These are phyloP conservation scores for Opisthograptis luteolata DNA, from an alignment of 2,888 invertebrate genomes.

Conservation along the genomic window DNA sequence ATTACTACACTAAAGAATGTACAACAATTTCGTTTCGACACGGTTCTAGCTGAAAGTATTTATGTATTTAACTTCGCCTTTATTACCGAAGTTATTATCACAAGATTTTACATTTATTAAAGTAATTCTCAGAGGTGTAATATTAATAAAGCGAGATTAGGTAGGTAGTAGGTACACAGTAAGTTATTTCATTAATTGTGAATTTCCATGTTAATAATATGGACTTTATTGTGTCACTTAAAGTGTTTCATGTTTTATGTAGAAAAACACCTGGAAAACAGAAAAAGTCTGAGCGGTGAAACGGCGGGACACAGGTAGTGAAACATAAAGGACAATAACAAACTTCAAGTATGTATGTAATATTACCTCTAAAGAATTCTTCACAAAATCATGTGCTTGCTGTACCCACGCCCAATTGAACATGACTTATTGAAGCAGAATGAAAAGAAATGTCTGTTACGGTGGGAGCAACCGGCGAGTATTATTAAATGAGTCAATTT, in stretches of 20 bases:
- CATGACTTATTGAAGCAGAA: slow-evolving; percentile 16
- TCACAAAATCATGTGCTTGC: slow-evolving; percentile 19
- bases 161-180: no score
- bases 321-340: not conserved
- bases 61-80: slow-evolving; percentile 5
- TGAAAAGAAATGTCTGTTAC: slow-evolving; percentile 20
- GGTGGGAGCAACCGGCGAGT: not conserved
- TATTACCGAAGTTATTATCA: slow-evolving; percentile 15
- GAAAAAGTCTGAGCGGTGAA: no score
- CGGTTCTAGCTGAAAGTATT: slow-evolving; percentile 2
- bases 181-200: no score
- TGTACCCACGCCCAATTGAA: slow-evolving; percentile 25
- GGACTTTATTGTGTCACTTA: no score
- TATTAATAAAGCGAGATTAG: slow-evolving; percentile 24
- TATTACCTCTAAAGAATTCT: not conserved
- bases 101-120: slow-evolving; percentile 12
- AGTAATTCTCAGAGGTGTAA: slow-evolving; percentile 30
- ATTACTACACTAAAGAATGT: not conserved
- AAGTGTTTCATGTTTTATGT: no score
- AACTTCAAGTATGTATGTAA: not conserved
- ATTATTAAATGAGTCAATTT: no score
- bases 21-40: slow-evolving; percentile 14
- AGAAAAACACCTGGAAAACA: no score
- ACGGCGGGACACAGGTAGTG: no score
- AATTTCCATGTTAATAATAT: not conserved